A percentile compares a stretch with the other conserved stretches of the same genome.
Evolutionary conservation across 2,888 invertebrate genomes (phyloP).

Genomic region (Crocallis elinguaria): DNA sequence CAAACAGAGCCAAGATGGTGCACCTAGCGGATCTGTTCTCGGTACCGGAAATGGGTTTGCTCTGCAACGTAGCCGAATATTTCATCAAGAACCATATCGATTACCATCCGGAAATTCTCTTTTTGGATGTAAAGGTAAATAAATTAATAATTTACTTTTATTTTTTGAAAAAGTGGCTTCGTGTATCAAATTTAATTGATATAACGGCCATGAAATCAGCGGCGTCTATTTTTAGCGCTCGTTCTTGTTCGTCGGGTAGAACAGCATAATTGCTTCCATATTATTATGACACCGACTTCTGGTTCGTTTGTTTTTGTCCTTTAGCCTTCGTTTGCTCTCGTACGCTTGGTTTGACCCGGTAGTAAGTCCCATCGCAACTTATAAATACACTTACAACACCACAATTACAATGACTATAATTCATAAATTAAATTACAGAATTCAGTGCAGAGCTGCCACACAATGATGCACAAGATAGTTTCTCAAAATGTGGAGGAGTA

Average conservation of each 20-base stretch:
- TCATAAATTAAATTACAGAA: slow-evolving; percentile 83
- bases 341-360: too few species aligned
- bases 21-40: slow-evolving; percentile 98
- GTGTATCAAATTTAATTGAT: too few species aligned
- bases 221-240: too few species aligned
- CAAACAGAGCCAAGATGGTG: slow-evolving; percentile 91
- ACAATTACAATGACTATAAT: background rate
- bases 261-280: too few species aligned
- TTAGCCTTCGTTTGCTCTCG: too few species aligned
- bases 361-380: too few species aligned
- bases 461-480: slow-evolving; percentile 95
- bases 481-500: slow-evolving; percentile 92
- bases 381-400: too few species aligned
- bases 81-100: slow-evolving; percentile 95
- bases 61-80: slow-evolving; percentile 97
- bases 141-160: slow-evolving; percentile 7
- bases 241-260: too few species aligned
- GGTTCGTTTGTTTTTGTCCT: too few species aligned
- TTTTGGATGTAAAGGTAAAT: slow-evolving; percentile 95
- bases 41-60: slow-evolving; percentile 97
- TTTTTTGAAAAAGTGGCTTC: background rate
- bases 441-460: slow-evolving; percentile 94
- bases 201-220: too few species aligned
- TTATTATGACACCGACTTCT: too few species aligned
- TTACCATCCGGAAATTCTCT: slow-evolving; percentile 97